Evolutionary conservation across 2,113 vertebrate genomes (phyloP).

Genomic region (Motacilla alba): DNA sequence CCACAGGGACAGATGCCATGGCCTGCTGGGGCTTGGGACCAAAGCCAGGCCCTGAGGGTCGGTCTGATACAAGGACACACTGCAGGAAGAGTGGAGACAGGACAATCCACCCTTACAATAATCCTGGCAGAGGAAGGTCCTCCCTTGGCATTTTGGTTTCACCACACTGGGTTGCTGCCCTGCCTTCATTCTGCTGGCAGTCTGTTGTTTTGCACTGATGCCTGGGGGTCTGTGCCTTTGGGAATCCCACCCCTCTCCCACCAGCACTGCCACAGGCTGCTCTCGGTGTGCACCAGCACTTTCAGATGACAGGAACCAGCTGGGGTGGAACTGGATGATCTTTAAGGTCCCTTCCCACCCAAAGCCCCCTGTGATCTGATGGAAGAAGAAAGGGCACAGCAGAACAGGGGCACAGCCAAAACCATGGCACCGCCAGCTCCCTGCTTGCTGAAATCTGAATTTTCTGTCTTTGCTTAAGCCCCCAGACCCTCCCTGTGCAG

Average conservation of each 20-base stretch:
- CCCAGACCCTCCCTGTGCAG: not conserved
- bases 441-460: not conserved
- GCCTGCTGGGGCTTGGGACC: not conserved
- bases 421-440: accelerated
- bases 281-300: too few relatives aligned
- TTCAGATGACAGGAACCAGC: not conserved
- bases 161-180: accelerated
- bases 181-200: not conserved
- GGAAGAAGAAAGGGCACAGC: not conserved
- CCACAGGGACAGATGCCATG: not conserved
- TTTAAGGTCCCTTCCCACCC: not conserved
- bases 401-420: not conserved
- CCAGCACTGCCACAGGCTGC: not conserved
- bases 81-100: not conserved
- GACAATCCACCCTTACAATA: not conserved
- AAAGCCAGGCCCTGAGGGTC: not conserved
- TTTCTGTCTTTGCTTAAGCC: accelerated
- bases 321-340: not conserved
- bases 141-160: not conserved
- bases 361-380: not conserved
- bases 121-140: accelerated
- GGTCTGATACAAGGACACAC: not conserved
- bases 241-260: not conserved
- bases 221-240: not conserved
- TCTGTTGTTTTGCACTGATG: not conserved